phyloP scores from a whole-genome alignment of 2,113 vertebrate genomes.

The Scytalopus superciliaris region DNA sequence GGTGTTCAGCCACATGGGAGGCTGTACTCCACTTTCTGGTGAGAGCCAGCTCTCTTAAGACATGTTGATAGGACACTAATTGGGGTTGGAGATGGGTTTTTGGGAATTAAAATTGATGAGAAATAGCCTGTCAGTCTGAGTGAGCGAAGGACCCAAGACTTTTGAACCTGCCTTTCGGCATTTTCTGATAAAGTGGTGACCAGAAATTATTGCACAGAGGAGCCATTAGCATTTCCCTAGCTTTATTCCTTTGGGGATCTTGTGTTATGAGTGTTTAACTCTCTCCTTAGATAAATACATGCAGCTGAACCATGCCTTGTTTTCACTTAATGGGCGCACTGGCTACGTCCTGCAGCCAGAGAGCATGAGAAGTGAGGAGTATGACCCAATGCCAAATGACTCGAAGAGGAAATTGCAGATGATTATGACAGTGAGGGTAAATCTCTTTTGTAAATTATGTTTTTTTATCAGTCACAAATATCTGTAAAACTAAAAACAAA shows the following conservation, averaged over 20 bases:
- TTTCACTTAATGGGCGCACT: slow-evolving; percentile 86
- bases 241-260: neutral
- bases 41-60: neutral
- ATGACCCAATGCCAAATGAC: slow-evolving; percentile 81
- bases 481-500: slow-evolving; percentile 48
- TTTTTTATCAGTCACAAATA: slow-evolving; percentile 9
- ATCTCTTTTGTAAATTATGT: neutral
- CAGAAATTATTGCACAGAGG: neutral
- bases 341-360: slow-evolving; percentile 96
- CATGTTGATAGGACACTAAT: neutral
- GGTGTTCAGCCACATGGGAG: neutral
- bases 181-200: neutral
- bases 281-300: slow-evolving; percentile 87
- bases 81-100: neutral
- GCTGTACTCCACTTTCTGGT: neutral
- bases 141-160: neutral
- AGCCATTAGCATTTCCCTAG: neutral
- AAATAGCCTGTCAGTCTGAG: neutral
- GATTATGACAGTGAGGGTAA: slow-evolving; percentile 81
- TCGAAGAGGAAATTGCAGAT: slow-evolving; percentile 78
- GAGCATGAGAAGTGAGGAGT: slow-evolving; percentile 84
- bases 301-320: slow-evolving; percentile 91
- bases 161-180: neutral
- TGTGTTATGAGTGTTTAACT: neutral
- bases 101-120: neutral